Evolutionary conservation across 2,113 vertebrate genomes (phyloP).

Genomic region (Montifringilla adamsi): DNA sequence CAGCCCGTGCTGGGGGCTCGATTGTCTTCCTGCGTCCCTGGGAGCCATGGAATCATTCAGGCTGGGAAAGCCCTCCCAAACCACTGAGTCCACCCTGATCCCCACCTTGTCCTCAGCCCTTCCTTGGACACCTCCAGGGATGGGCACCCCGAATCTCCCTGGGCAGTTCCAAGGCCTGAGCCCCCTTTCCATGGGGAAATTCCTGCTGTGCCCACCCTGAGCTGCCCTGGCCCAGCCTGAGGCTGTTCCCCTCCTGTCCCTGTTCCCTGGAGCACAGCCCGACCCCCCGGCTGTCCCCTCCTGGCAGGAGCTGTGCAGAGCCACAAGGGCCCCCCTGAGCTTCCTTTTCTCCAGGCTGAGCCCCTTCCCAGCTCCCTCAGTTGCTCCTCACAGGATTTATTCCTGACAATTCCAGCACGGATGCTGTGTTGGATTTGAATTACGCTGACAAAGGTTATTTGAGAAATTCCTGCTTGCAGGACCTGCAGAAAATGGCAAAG

Average conservation of each 20-base stretch:
- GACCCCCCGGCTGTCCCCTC: background rate
- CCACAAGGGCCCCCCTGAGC: background rate
- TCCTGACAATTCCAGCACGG: background rate
- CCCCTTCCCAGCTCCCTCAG: background rate
- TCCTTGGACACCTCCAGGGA: background rate
- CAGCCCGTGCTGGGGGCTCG: background rate
- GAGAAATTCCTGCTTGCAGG: background rate
- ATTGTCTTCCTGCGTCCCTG: background rate
- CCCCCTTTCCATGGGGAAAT: background rate
- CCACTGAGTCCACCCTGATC: accelerated
- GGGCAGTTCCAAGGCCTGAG: accelerated
- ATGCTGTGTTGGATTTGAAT: background rate
- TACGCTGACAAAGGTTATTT: background rate
- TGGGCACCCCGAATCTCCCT: background rate
- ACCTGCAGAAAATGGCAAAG: background rate
- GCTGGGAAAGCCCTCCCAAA: background rate
- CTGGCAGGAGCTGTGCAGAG: background rate
- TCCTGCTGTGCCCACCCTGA: background rate
- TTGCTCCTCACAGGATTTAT: background rate
- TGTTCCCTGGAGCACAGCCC: background rate
- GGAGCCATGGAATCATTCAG: background rate
- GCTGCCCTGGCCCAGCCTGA: background rate
- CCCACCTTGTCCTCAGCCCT: background rate
- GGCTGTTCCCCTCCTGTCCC: background rate
- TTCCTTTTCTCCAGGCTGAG: background rate